Base-by-base conservation (phyloP, 2,113 vertebrate genomes). In the Nothoprocta pentlandii region DNA sequence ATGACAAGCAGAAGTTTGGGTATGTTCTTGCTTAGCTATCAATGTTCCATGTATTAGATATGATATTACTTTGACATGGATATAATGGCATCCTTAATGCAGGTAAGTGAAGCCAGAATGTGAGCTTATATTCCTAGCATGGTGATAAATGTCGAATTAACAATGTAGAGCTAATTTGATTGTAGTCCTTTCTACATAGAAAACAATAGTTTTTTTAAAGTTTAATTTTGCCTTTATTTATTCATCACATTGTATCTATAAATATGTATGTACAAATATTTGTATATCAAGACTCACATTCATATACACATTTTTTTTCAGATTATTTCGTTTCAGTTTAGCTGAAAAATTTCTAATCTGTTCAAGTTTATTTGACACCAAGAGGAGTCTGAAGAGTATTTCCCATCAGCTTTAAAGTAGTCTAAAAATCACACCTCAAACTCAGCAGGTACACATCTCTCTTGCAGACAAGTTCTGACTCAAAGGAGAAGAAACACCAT, bases 271-370 rank as follows among this genome's bases (percentile, higher is more conserved):
- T 25, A 17, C 15, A 63, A 39, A 66, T 39, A 54, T 47, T 34
- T 10, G 30, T 5, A 5, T 6, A n/a, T 5, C 53, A 0, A 0
- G 19, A 22, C 23, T 28, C 0, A 16, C 2, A 26, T 67, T 26
- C 54, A 32, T 58, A 58, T 71, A 58, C 16, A 58, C 9, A 58
- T 17, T 9, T 95, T 85, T 39, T 91, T 83, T 53, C 25, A 61
- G 59, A 17, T 8, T 47, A 34, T 56, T 94, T 64, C 71, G 4
- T 62, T 90, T 81, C 13, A 22, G 7, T 73, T 80, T 21, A 62
- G 6, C 28, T 89, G 56, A 85, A 89, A 62, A 1, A 46, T 58
- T 91, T 78, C 39, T 58, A n/a, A 66, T 66, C n/a, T 46, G 2
- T 16, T 46, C 80, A n/a, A 44, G 2, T 7, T 86, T 2, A 61